Percentiles rank a stretch among this genome's conserved stretches.
Conservation (phyloP, 2,797 vertebrate genomes). For the Peromyscus melanophrys region DNA sequence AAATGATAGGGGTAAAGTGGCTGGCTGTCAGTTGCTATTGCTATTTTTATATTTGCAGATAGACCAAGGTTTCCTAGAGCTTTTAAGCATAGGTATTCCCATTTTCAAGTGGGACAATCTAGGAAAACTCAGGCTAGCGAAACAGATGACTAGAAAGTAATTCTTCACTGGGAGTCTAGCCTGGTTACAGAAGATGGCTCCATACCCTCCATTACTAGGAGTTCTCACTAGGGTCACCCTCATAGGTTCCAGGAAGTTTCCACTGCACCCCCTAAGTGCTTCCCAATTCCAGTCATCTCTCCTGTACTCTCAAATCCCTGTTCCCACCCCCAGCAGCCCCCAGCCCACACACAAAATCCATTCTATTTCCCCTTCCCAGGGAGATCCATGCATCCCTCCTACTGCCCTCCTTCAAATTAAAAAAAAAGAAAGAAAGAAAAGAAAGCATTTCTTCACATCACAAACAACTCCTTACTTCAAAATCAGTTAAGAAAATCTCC, state of each 20-base stretch:
- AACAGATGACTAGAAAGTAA: constrained; percentile 47
- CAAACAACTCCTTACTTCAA: constrained; percentile 61
- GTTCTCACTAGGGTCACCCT: neutral
- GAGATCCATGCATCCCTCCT: neutral
- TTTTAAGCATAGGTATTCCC: constrained; percentile 57
- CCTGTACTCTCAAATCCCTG: neutral
- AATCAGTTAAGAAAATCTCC: constrained; percentile 69
- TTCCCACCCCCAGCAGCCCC: neutral
- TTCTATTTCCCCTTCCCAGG: neutral
- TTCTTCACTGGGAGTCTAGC: neutral
- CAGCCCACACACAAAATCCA: neutral
- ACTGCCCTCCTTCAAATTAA: neutral
- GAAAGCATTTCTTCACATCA: constrained; percentile 34
- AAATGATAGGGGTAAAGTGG: constrained; percentile 48
- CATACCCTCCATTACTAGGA: neutral
- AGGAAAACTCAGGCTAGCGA: constrained; percentile 56
- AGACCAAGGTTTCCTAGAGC: constrained; percentile 55
- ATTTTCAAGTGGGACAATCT: constrained; percentile 65
- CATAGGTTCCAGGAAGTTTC: neutral
- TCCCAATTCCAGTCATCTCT: neutral
- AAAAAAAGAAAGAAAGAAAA: neutral
- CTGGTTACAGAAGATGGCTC: neutral
- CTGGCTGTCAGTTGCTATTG: constrained; percentile 49
- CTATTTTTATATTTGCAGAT: constrained; percentile 75
- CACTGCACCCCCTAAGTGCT: neutral